Evolutionary conservation across 2,888 invertebrate genomes (phyloP), one percentile per base, ranked within the genome.

Genomic region (Drosophila birchii): DNA sequence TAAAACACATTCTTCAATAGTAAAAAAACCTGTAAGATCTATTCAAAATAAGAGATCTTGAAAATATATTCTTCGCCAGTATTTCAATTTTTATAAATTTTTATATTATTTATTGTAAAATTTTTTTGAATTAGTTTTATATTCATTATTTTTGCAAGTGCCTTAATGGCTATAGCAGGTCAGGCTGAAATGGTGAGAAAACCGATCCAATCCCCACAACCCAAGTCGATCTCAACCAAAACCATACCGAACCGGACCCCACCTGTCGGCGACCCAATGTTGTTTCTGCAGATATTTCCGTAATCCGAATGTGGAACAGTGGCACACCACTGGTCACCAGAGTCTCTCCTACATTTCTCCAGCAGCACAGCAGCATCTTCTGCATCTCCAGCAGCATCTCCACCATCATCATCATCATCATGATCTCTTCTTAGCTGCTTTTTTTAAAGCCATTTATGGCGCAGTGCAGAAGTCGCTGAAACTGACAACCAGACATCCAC

Each of bases 261-360:
- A 75, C 76, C 75, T 75, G 75, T 69, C 69, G 60, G 39, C 70
- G 66, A 55, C 63, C 68, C 29, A 47, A 29, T 68, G 68, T 68
- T 68, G 56, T 16, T 36, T 20, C 36, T 47, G 38, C 67, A 63
- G 51, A 86, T 76, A 79, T 86, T 86, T 86, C 87, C 87, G 89
- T 88, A 89, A 86, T 79, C 71, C 85, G 89, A 87, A 86, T 89
- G 85, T 86, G 89, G 86, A 85, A 80, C 87, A 86, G 72, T 86
- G 87, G 85, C 79, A 87, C 86, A 86, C 51, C 51, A 36, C 16
- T 53, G 51, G 85, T 78, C 79, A 88, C 71, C 58, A 49, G 73
- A 44, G 39, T 69, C 64, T 71, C 64, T 44, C 55, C 66, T 47
- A 66, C 60, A 63, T 69, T 68, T 68, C 55, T 68, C 67, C 55